Evolutionary conservation across 2,113 vertebrate genomes (phyloP).

Genomic region (Sapajus apella): DNA sequence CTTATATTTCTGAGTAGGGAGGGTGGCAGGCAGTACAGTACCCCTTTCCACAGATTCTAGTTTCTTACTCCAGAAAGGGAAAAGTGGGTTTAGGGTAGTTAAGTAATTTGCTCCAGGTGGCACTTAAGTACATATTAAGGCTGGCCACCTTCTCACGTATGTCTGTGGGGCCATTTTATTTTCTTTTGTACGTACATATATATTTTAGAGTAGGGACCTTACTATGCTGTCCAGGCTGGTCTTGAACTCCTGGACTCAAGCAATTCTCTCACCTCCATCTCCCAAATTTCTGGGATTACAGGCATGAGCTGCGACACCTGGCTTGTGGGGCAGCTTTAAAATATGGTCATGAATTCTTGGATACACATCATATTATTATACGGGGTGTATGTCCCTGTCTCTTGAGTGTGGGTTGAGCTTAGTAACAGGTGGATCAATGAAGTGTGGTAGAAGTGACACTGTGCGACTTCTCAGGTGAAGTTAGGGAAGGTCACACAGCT

Average conservation of each 20-base stretch:
- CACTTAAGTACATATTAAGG: background rate
- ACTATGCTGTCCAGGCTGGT: no score
- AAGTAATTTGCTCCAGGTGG: background rate
- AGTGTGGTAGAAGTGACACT: background rate
- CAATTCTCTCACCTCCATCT: no score
- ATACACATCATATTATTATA: background rate
- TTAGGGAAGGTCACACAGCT: background rate
- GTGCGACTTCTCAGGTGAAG: background rate
- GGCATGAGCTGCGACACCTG: no score
- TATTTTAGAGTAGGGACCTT: no score
- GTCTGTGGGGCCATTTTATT: background rate
- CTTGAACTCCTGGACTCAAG: no score
- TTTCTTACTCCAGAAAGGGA: background rate
- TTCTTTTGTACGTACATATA: no score
- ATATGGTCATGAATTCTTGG: background rate
- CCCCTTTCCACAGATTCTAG: background rate
- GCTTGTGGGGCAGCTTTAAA: background rate
- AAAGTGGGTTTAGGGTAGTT: background rate
- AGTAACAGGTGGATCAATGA: background rate
- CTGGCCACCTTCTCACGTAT: background rate
- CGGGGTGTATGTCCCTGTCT: background rate
- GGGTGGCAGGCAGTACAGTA: fast-evolving
- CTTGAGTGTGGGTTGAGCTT: background rate
- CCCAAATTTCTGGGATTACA: no score
- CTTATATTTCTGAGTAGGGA: fast-evolving